Base-by-base conservation (phyloP, 2,113 vertebrate species). In the Sinocyclocheilus grahami region DNA sequence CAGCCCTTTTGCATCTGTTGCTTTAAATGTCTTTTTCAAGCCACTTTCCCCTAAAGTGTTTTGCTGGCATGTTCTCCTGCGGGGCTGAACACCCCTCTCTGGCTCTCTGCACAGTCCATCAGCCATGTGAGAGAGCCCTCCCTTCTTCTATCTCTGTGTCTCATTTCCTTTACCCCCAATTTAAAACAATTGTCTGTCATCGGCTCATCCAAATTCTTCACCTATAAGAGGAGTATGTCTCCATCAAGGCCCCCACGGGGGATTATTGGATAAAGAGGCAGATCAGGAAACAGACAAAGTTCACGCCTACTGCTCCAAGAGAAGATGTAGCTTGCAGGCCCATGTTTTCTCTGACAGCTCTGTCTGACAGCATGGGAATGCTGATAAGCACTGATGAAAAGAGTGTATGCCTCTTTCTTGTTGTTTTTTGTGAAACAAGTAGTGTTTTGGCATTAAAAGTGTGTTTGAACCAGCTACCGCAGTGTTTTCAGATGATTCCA, bases 231-330 rank as follows among this genome's bases (percentile, higher is more conserved):
- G 14, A 42, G 69, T 33, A 9, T 22, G 63, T 82, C 62, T 82
- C 62, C 81, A 82, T 82, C 81, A 71, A 3, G 12, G 46, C 9
- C 81, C 11, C 79, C 79, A 10, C 8, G 1, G 55, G 85, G 39
- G 78, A 82, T 82, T 48, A 86, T 60, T 13, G 69, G 80, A 86
- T 82, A 82, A 82, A 82, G 85, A 86, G 53, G 39, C 53, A 82
- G 51, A 86, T 65, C 67, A 86, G 37, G n/a, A 86, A 81, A 82
- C 65, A 81, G 67, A 62, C 30, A 46, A 82, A 82, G 42, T 51
- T 82, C 63, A 82, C 5, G 42, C 80, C 42, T 51, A 69, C 42
- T 69, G 80, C 80, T 69, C 14, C 16, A 18, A 46, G 24, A 3
- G 14, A 48, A 22, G 30, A 42, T 39, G 3, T 7, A 20, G 30